Conservation (phyloP, 2,113 vertebrate genomes). For the Eublepharis macularius region DNA sequence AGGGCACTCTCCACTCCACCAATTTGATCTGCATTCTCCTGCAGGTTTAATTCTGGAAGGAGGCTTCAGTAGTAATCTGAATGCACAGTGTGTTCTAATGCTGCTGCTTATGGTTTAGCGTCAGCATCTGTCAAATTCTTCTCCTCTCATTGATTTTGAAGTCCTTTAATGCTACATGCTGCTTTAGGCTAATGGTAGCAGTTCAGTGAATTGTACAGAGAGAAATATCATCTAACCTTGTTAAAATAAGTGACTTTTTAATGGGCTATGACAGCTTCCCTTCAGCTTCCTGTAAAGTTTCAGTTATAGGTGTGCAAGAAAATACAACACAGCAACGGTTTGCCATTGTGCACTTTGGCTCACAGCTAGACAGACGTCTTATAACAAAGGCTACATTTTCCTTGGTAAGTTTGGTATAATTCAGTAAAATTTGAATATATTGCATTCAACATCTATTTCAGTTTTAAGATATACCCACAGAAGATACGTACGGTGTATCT, state of each 20-base stretch:
- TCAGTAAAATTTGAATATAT: too few species aligned
- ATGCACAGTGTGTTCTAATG: slow-evolving; percentile 6
- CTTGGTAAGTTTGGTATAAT: not conserved
- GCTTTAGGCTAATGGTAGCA: slow-evolving; percentile 25
- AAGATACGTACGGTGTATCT: not conserved
- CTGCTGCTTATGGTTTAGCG: slow-evolving; percentile 30
- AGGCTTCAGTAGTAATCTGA: slow-evolving; percentile 13
- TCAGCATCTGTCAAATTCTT: slow-evolving; percentile 43
- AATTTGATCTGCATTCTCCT: not conserved
- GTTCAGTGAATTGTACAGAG: slow-evolving; percentile 50
- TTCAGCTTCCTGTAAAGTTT: slow-evolving; percentile 51
- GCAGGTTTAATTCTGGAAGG: slow-evolving; percentile 25
- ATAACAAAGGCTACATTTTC: not conserved
- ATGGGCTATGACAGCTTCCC: slow-evolving; percentile 49
- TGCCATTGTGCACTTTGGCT: not conserved
- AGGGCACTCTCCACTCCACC: too few species aligned
- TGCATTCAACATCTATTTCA: not conserved
- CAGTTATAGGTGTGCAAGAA: slow-evolving; percentile 33
- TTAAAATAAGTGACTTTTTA: slow-evolving; percentile 59
- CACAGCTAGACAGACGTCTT: slow-evolving; percentile 5
- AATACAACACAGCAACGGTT: slow-evolving; percentile 6
- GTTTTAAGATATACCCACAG: not conserved
- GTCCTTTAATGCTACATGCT: slow-evolving; percentile 46
- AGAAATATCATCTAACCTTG: slow-evolving; percentile 41
- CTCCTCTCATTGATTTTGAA: slow-evolving; percentile 39